A percentile compares a stretch with the other conserved stretches of the same genome.
phyloP scores from a whole-genome alignment of 2,888 invertebrate species.

The Parasteatoda lunata region DNA sequence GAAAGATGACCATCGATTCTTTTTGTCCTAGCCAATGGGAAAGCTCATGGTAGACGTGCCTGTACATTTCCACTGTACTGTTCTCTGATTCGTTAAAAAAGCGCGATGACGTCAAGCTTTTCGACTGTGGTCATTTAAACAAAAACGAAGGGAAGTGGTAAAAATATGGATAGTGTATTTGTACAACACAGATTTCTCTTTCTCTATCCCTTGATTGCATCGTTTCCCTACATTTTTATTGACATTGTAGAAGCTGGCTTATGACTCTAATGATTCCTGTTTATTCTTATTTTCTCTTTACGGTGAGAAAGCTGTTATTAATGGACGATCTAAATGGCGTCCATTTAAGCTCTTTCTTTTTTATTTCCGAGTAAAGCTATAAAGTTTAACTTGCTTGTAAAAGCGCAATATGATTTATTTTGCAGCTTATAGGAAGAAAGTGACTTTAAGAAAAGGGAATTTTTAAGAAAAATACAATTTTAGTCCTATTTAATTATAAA shows the following conservation, averaged over 20 bases:
- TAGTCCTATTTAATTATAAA: too few species aligned
- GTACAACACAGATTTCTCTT: neutral
- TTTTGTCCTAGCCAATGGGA: constrained; percentile 35
- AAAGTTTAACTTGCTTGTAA: too few species aligned
- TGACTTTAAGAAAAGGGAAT: too few species aligned
- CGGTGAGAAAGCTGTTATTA: too few species aligned
- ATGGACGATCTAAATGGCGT: too few species aligned
- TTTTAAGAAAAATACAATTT: too few species aligned
- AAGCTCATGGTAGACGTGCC: neutral
- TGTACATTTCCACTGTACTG: neutral
- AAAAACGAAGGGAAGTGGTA: neutral
- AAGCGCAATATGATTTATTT: too few species aligned
- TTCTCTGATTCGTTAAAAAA: neutral
- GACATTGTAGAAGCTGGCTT: neutral
- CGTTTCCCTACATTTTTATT: neutral
- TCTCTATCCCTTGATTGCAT: neutral
- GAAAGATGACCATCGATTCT: constrained; percentile 46
- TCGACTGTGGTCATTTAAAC: neutral
- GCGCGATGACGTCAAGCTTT: neutral
- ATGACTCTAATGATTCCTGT: neutral
- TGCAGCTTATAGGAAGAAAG: too few species aligned
- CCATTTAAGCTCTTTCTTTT: too few species aligned
- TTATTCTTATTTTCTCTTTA: too few species aligned
- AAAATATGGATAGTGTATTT: constrained; percentile 2
- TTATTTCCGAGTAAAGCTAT: too few species aligned